Base-by-base conservation (phyloP, 2,888 invertebrate genomes). In the Phaedon cochleariae region DNA sequence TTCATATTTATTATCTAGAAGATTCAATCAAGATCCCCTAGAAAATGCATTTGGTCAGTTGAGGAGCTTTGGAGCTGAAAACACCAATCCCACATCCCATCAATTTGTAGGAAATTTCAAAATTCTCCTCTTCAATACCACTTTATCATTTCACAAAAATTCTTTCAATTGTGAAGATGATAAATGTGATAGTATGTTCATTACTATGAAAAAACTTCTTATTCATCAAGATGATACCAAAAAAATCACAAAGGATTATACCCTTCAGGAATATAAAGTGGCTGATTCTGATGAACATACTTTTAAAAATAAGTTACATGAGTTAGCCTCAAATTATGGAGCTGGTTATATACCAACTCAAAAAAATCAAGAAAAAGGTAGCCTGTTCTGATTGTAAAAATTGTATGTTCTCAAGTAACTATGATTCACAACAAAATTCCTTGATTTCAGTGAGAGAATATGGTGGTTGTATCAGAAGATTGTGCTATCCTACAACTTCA, bases 141-240 rank as follows among this genome's bases (percentile, higher is more conserved):
- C 59, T n/a, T 9, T 29, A 18, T 59, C 41, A 17, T n/a, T 41
- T 52, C 46, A 64, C 20, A 64, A 64, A 22, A 49, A 45, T 15
- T 21, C 63, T 26, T 64, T 59, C 21, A 59, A 64, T 52, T 59
- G 59, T 34, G 63, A 63, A 63, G 58, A 61, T 29, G 18, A 45
- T 17, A 18, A 31, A 57, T 34, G 15, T 41, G 21, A 26, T 26
- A 26, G 6, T 26, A 26, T 26, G 26, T 26, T 26, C 6, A 26
- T 26, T 26, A 26, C n/a, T n/a, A n/a, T n/a, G n/a, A n/a, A n/a
- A n/a, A n/a, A n/a, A n/a, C n/a, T n/a, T n/a, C n/a, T n/a, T 6
- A 5, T 26, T 26, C 3, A 26, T 26, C 26, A 26, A 26, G 26
- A 26, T 26, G 26, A 26, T 26, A 6, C 26, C 26, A 26, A 3